A percentile compares a stretch with the other conserved stretches of the same genome.
phyloP scores from a whole-genome alignment of 2,888 invertebrate species.

The Leucozona laternaria region DNA sequence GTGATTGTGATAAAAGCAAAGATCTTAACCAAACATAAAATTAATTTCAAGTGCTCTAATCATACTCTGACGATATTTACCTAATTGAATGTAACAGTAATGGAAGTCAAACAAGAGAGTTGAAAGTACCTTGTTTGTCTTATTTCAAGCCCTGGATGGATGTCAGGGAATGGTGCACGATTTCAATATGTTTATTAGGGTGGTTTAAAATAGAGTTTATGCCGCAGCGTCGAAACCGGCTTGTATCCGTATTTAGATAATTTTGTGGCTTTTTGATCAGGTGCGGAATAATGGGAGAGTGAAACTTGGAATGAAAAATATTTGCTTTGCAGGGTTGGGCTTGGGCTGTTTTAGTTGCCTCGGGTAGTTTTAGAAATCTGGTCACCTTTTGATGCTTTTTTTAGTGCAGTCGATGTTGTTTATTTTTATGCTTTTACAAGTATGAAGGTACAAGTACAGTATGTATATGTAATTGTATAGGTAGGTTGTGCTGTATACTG shows the following conservation, averaged over 20 bases:
- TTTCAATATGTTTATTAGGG: constrained; percentile 74
- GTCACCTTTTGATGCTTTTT: constrained; percentile 59
- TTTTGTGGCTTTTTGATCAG: constrained; percentile 75
- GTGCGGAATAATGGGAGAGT: constrained; percentile 64
- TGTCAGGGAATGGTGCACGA: constrained; percentile 46
- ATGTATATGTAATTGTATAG: no score
- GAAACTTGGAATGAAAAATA: constrained; percentile 71
- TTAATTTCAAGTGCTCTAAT: constrained; percentile 78
- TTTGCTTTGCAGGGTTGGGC: constrained; percentile 60
- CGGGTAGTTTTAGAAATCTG: constrained; percentile 67
- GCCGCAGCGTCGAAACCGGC: constrained; percentile 24
- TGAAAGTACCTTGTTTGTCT: constrained; percentile 68
- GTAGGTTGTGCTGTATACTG: neutral
- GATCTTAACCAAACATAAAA: constrained; percentile 77
- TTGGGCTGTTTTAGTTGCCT: constrained; percentile 40
- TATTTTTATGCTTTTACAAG: constrained; percentile 45
- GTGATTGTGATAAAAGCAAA: constrained; percentile 67
- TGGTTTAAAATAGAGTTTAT: constrained; percentile 47
- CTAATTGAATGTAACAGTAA: constrained; percentile 78
- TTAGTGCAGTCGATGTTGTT: constrained; percentile 55
- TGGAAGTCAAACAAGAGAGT: constrained; percentile 76
- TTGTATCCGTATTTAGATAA: constrained; percentile 67
- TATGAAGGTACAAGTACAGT: constrained; percentile 7
- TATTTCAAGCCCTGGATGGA: constrained; percentile 23
- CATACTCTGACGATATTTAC: constrained; percentile 77